Evolutionary conservation across 1,140 invertebrate species (phyloP).

Genomic region (Zophobas atratus): DNA sequence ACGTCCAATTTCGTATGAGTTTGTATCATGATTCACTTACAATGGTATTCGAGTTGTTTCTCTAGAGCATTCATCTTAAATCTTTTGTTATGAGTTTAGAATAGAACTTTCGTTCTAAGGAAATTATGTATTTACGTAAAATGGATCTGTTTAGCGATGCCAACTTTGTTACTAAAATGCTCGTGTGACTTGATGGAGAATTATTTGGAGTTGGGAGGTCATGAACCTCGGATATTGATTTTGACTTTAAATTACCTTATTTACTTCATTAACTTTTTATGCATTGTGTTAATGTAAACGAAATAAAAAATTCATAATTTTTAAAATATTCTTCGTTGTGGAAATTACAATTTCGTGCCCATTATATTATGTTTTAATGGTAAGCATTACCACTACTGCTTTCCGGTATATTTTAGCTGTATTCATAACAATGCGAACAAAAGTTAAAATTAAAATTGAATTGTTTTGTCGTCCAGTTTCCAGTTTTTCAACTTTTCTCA

Average conservation of each 20-base stretch:
- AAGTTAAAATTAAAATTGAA: too few species aligned
- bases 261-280: not conserved
- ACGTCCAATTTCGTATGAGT: not conserved
- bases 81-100: not conserved
- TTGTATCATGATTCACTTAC: not conserved
- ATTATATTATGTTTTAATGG: too few species aligned
- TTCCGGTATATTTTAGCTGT: too few species aligned
- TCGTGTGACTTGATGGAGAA: not conserved
- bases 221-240: conserved; percentile 10
- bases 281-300: not conserved
- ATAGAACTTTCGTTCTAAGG: not conserved
- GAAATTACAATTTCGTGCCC: too few species aligned
- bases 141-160: not conserved
- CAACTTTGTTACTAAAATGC: conserved; percentile 4
- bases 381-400: too few species aligned
- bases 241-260: conserved; percentile 1
- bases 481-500: too few species aligned
- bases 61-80: too few species aligned
- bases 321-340: not conserved
- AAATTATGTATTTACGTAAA: not conserved
- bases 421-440: too few species aligned
- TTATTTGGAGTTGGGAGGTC: not conserved
- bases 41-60: too few species aligned
- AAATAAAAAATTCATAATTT: not conserved
- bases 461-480: too few species aligned